A percentile compares a stretch with the other conserved stretches of the same genome.
Evolutionary conservation across 2,888 invertebrate genomes (phyloP).

Genomic region (Rutpela maculata): DNA sequence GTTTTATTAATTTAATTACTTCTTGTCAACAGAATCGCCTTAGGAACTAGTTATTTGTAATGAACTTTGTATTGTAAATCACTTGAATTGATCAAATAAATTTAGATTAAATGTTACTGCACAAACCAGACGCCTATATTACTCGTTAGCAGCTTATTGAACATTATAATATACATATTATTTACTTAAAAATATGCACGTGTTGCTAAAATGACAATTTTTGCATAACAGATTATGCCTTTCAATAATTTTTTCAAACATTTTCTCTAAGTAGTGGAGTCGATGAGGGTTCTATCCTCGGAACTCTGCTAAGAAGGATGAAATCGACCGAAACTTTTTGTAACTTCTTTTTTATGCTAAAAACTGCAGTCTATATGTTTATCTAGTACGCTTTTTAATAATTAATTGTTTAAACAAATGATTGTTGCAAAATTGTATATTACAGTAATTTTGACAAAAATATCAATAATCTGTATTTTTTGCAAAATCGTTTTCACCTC

Average conservation of each 20-base stretch:
- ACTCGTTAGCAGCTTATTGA: not conserved
- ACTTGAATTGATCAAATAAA: conserved; percentile 28
- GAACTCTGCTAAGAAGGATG: too few species aligned
- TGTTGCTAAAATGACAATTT: not conserved
- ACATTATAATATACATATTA: not conserved
- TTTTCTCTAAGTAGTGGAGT: too few species aligned
- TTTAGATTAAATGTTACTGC: conserved; percentile 21
- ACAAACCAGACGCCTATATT: not conserved
- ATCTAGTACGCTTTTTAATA: too few species aligned
- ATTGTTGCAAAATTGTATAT: too few species aligned
- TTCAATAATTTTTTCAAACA: not conserved
- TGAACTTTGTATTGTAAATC: conserved; percentile 25
- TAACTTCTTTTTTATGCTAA: too few species aligned
- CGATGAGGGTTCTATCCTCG: too few species aligned
- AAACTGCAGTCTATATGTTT: too few species aligned
- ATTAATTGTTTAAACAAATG: too few species aligned
- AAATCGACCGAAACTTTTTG: too few species aligned
- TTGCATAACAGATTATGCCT: not conserved
- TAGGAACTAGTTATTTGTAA: not conserved
- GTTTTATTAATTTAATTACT: conserved; percentile 12
- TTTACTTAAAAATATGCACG: not conserved
- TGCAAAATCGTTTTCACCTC: too few species aligned
- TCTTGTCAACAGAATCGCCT: not conserved
- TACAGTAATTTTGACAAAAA: too few species aligned
- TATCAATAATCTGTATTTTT: too few species aligned